A percentile compares a stretch with the other conserved stretches of the same genome.
Conservation (phyloP, 2,888 invertebrate species). For the Leptinotarsa rubiginosa region DNA sequence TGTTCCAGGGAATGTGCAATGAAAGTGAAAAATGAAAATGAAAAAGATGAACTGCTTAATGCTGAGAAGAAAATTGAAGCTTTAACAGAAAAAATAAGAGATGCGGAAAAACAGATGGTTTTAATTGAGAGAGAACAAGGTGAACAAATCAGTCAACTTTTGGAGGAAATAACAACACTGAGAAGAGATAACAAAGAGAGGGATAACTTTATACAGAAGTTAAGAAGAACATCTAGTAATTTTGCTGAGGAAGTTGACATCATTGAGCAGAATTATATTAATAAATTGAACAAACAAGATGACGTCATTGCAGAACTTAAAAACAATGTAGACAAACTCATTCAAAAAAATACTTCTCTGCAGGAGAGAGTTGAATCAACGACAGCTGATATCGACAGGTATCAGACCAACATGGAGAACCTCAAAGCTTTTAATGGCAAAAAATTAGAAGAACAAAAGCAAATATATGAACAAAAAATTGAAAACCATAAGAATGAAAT, state of each 20-base stretch:
- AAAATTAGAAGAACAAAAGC: too few species aligned
- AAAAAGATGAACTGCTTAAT: background rate
- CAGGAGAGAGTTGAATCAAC: conserved; percentile 6
- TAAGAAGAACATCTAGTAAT: conserved; percentile 7
- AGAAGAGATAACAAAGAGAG: conserved; percentile 2
- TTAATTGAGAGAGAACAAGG: background rate
- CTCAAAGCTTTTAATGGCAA: background rate
- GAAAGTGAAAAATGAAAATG: background rate
- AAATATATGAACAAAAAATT: too few species aligned
- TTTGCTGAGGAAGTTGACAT: conserved; percentile 11
- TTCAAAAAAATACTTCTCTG: background rate
- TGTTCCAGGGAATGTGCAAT: conserved; percentile 14
- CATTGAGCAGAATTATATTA: conserved; percentile 6
- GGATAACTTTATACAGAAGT: background rate
- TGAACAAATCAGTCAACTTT: background rate
- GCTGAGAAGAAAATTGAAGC: background rate
- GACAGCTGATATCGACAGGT: background rate
- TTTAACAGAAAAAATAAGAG: background rate
- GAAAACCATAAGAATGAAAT: too few species aligned
- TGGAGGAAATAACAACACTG: background rate
- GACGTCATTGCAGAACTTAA: conserved; percentile 1
- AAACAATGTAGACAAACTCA: background rate
- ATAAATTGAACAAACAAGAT: background rate
- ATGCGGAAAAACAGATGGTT: background rate
- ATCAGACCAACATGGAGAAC: background rate